Evolutionary conservation across 2,888 invertebrate species (phyloP).

Genomic region (Dilophus febrilis): DNA sequence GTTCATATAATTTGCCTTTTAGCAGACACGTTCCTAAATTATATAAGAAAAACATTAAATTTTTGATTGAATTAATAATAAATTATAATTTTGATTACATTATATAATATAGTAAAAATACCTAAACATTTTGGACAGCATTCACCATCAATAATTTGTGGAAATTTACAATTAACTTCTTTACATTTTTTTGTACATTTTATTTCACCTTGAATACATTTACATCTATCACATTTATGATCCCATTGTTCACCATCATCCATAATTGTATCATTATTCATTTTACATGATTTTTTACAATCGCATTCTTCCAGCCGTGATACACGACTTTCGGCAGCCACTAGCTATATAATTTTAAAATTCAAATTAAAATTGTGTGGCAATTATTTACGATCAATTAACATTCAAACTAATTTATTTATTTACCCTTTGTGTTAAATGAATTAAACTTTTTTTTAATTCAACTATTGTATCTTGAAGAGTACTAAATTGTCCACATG

Average conservation of each 20-base stretch:
- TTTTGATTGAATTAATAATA: constrained; percentile 2
- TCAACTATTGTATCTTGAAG: constrained; percentile 68
- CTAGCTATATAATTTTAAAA: constrained; percentile 38
- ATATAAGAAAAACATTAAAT: constrained; percentile 10
- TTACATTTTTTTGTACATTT: constrained; percentile 72
- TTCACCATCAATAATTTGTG: constrained; percentile 57
- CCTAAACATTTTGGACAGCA: constrained; percentile 78
- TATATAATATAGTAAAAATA: constrained; percentile 38
- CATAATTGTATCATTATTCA: constrained; percentile 58
- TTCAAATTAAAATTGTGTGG: no score
- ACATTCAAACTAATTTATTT: not conserved
- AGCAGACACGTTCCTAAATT: constrained; percentile 56
- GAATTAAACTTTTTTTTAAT: constrained; percentile 62
- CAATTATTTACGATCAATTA: not conserved
- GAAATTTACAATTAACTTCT: constrained; percentile 59
- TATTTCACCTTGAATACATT: constrained; percentile 78
- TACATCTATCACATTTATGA: constrained; percentile 70
- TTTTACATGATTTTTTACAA: constrained; percentile 71
- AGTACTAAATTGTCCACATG: constrained; percentile 74
- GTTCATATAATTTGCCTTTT: constrained; percentile 54
- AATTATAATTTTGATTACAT: no score
- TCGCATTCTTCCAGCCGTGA: constrained; percentile 69
- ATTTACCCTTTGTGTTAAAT: constrained; percentile 69
- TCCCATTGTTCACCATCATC: constrained; percentile 76
- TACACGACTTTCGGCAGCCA: constrained; percentile 54